A percentile compares a stretch with the other conserved stretches of the same genome.
These are phyloP conservation scores for Pitta sordida DNA, from an alignment of 2,113 vertebrate genomes.

Conservation along the genomic window DNA sequence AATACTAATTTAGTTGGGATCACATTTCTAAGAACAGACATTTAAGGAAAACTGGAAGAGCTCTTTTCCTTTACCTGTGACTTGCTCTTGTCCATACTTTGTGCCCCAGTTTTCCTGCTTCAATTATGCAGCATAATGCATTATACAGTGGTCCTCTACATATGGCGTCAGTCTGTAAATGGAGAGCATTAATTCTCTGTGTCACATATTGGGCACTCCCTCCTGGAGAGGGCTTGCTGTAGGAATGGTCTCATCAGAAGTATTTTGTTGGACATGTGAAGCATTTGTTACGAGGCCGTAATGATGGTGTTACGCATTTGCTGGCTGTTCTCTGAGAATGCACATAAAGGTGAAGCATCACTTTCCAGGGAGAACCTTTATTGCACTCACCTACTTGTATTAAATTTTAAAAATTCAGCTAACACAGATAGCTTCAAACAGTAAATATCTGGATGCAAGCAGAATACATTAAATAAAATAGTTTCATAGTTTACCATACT, in stretches of 20 bases:
- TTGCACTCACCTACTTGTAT: not conserved
- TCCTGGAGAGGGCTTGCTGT: not conserved
- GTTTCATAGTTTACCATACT: not conserved
- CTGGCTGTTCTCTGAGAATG: not conserved
- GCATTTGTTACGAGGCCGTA: not conserved
- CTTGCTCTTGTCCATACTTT: not conserved
- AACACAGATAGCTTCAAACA: not conserved
- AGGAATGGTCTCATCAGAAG: not conserved
- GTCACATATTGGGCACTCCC: not conserved
- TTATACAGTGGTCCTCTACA: slow-evolving; percentile 7
- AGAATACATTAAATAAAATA: not conserved
- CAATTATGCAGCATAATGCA: slow-evolving; percentile 34
- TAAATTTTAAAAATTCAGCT: not conserved
- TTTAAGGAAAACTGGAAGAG: not conserved
- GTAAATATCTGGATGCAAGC: not conserved
- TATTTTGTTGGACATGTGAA: fast-evolving
- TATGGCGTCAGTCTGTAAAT: slow-evolving; percentile 1
- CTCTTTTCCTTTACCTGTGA: not conserved
- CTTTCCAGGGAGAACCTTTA: not conserved
- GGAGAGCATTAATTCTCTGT: not conserved
- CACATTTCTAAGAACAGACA: not conserved
- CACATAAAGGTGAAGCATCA: not conserved
- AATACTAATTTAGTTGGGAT: not conserved
- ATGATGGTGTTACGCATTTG: not conserved
- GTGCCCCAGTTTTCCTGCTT: slow-evolving; percentile 11